Evolutionary conservation across 2,797 vertebrate species (phyloP), one percentile per base, ranked within the genome.

Genomic region (Leptatherina wallacei): DNA sequence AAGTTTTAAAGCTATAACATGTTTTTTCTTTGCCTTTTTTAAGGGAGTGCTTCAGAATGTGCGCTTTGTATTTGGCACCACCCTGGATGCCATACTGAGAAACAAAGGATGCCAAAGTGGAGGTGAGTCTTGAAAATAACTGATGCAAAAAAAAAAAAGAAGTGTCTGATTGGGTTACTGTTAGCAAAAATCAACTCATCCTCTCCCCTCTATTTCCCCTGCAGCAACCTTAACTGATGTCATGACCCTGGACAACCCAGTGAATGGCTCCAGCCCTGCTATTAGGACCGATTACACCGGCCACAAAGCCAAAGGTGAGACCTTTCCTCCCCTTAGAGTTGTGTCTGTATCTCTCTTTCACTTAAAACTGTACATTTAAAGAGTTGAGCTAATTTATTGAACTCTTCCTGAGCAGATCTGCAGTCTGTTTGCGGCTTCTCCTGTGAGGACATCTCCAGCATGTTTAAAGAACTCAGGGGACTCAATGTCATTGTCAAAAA

Each of bases 11-110:
- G 40, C 40, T 44, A 14, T 18, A 44, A 44, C 40, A 44, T 6
- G 40, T 40, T 42, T 14, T 52, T 33, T 51, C 6, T 63, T 35
- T 36, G 13, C 78, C 55, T 47, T 70, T 36, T 66, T 83, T 58
- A 92, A 99, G 98, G 98, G 98, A 89, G 95, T 97, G 73, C 96
- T 99, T 71, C 98, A 99, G 94, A 99, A 98, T 62, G 95, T 99
- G 86, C 95, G 95, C 49, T 99, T 99, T 91, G 97, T 99, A 58
- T 99, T 99, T 86, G 96, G 97, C 88, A 98, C 97, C 60, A 95
- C 95, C 64, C 89, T 97, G 74, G 95, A 99, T 78, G 93, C 95
- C 55, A 95, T 99, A 73, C 91, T 98, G 73, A 95, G 97, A 89
- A 99, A 99, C 88, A 98, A 98, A 92, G 98, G 98, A 87, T 99